Evolutionary conservation across 2,888 invertebrate genomes (phyloP), one percentile per base, ranked within the genome.

Genomic region (Chydorus sphaericus): DNA sequence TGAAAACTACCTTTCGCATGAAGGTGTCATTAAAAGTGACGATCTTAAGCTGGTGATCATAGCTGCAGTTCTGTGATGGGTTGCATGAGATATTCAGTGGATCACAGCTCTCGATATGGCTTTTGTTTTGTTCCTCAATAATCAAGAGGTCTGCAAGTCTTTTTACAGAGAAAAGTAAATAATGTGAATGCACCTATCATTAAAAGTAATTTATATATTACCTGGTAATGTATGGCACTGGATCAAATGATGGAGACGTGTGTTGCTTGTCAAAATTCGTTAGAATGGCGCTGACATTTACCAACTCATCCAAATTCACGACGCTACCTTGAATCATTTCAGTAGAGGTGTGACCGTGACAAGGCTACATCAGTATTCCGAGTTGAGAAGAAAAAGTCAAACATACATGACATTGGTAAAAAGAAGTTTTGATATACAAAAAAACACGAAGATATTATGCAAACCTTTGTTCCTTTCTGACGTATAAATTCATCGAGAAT

Each of bases 21-120:
- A 97, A 93, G 64, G 81, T 81, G 68, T 96, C 96, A 70, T 93
- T 92, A 63, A 90, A 85, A 68, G 94, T 93, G 63, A 97, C 75
- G 59, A 85, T 80, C 73, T 94, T 96, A 49, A 97, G 77, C 51
- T 93, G 80, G 62, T 89, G 85, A 0, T 97, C 97, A 49, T 94
- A 77, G 30, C 86, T 83, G 66, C 92, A 92, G 62, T 85, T 83
- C n/a, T n/a, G n/a, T n/a, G n/a, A n/a, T 0, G 96, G 94, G 0
- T 90, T 86, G 57, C 92, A 75, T 14, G 90, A 90, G 1, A 97
- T 97, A 73, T 97, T 96, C 39, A 96, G 75, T 69, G 96, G 93
- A 72, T 98, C 97, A 67, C 97, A 91, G 0, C 97, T 97, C 72
- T 98, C 97, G 0, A 96, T 96, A 72, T 97, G 94, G 75, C 90